These are phyloP conservation scores for Blastomussa wellsi DNA, from an alignment of 92 coral and sea anemone genomes.

Conservation along the genomic window DNA sequence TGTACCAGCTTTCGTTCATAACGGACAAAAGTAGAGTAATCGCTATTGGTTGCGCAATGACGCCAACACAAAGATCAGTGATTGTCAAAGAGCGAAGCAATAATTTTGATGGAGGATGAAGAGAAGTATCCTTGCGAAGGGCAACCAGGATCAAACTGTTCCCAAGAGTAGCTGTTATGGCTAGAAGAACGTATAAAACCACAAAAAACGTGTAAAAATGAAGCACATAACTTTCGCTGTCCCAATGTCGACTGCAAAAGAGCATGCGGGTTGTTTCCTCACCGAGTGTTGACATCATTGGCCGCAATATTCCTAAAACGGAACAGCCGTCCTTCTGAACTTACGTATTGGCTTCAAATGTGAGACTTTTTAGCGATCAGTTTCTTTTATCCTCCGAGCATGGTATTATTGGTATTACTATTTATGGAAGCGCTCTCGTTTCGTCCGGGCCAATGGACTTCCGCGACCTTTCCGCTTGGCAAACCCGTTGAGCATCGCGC, in stretches of 20 bases:
- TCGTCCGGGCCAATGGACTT: too few species aligned
- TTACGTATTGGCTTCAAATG: too few species aligned
- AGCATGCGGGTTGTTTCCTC: neutral
- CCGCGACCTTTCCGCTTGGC: too few species aligned
- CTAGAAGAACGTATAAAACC: neutral
- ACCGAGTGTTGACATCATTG: neutral
- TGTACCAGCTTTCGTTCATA: neutral
- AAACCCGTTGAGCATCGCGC: too few species aligned
- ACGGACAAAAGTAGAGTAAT: neutral
- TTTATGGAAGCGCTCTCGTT: too few species aligned
- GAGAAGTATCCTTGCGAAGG: neutral
- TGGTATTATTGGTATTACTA: too few species aligned
- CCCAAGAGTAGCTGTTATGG: slow-evolving; percentile 3
- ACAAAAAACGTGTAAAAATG: neutral
- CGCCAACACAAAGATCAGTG: slow-evolving; percentile 9
- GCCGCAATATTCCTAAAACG: too few species aligned
- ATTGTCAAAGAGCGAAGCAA: neutral
- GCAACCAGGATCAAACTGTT: slow-evolving; percentile 9
- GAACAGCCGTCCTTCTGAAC: neutral
- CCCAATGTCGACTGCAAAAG: slow-evolving; percentile 11
- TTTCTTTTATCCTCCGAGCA: neutral
- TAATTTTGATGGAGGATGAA: slow-evolving; percentile 2
- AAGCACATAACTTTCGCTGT: neutral
- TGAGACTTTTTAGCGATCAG: neutral
- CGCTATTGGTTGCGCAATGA: neutral